phyloP scores from a whole-genome alignment of 2,888 invertebrate species.

The Ormia ochracea region DNA sequence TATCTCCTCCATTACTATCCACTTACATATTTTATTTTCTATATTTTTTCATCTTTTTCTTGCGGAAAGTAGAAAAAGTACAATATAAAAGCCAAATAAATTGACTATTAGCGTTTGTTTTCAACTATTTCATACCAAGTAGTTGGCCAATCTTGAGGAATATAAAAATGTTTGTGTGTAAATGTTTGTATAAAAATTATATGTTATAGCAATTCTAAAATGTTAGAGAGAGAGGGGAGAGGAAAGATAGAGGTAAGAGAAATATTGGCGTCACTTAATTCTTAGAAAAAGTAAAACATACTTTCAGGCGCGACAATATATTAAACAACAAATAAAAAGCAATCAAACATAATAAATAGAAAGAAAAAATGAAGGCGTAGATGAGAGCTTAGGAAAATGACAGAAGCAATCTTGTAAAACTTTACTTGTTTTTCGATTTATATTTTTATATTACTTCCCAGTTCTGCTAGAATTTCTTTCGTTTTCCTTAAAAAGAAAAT shows the following conservation, averaged over 20 bases:
- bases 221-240: neutral
- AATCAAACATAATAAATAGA: slow-evolving; percentile 45
- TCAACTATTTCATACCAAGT: slow-evolving; percentile 1
- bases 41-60: neutral
- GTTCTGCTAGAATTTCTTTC: neutral
- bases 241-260: no score
- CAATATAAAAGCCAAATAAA: slow-evolving; percentile 51
- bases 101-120: slow-evolving; percentile 46
- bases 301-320: slow-evolving; percentile 15
- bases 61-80: neutral
- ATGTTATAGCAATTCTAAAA: neutral
- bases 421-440: slow-evolving; percentile 42
- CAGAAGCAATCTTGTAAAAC: slow-evolving; percentile 43
- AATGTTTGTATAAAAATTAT: no score
- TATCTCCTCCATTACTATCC: slow-evolving; percentile 39
- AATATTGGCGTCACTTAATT: slow-evolving; percentile 44
- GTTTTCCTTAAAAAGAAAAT: neutral
- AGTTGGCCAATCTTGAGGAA: neutral
- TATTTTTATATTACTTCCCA: slow-evolving; percentile 22
- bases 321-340: slow-evolving; percentile 13
- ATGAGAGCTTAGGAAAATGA: neutral
- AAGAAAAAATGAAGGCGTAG: slow-evolving; percentile 3
- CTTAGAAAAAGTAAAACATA: slow-evolving; percentile 12
- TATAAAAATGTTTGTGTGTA: neutral
- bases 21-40: neutral